Evolutionary conservation across 1,140 invertebrate genomes (phyloP), one percentile per base, ranked within the genome.

Genomic region (Dryas iulia): DNA sequence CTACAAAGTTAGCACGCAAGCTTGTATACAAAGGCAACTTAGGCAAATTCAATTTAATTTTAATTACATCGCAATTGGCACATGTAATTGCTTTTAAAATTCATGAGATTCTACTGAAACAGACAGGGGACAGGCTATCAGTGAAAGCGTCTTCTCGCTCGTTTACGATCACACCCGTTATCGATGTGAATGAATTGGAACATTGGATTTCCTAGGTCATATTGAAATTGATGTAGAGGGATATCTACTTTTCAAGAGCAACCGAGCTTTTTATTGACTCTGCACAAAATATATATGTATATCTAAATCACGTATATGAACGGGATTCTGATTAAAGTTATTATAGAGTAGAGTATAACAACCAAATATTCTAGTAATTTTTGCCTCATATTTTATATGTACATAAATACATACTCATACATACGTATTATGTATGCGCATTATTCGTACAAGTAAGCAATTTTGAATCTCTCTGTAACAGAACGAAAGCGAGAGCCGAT

Each of bases 1-100:
- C 35, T 47, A 47, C 24, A 47, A 18, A 47, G 1, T 18, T 18
- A 8, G 8, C 39, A 47, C 39, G 39, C 39, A 47, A 47, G 39
- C 14, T 21, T 21, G 7, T 47, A 47, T 47, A 47, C 8, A 47
- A 21, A 8, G n/a, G 18, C 7, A 47, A 47, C 1, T 47, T 21
- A 1, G 21, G 7, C 7, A 10, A 21, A 47, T 47, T 18, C 14
- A 47, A 10, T 47, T 47, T 47, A 47, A 47, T 8, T 47, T 47
- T 21, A 11, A 47, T 47, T 47, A 47, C 21, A 47, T 47, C 39
- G 21, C 39, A 47, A 47, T 47, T 7, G 30, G 30, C 25, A 59
- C 58, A 65, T 62, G 63, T 59, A 59, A 25, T 56, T 39, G 61
- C 61, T 31, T 71, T 74, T 74, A 74, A 66, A 61, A 74, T 74